Evolutionary conservation across 2,888 invertebrate species (phyloP), one percentile per base, ranked within the genome.

Genomic region (Perithous albicinctus): DNA sequence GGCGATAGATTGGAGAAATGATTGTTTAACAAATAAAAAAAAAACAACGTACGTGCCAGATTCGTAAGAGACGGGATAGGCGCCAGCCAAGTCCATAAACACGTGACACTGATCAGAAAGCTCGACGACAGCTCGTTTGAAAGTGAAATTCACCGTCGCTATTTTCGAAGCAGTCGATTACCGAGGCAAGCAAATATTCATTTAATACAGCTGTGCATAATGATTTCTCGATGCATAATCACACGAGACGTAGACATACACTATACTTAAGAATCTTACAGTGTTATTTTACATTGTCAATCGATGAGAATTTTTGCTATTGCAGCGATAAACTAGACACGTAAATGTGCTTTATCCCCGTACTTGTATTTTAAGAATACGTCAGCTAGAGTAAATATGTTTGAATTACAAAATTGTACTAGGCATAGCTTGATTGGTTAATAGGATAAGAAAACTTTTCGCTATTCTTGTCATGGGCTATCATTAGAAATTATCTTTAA

Each of bases 121-220:
- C n/a, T n/a, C 59, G 48, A 20, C 48, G 32, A 32, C 41, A 12
- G 41, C 51, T 76, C 66, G 66, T 72, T 80, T 67, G 26, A 67
- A 51, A 72, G 41, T 51, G 8, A 72, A 72, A 72, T 76, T 72
- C 61, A 72, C 41, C 41, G 72, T 38, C 29, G 1, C 54, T 56
- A 29, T 29, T 56, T 56, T 56, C 12, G 26, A 4, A 26, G 20
- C 23, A 23, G 8, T 35, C 29, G 20, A 70, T 54, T 41, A 41
- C 32, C 18, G 15, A 51, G 38, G 4, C 6, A 69, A 32, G 51
- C 38, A 54, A 56, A n/a, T n/a, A 56, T 26, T 29, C 15, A 23
- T 54, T 29, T 56, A 18, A 54, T 5, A 15, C 5, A 29, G n/a
- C 15, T 29, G 29, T 7, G 54, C 12, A 56, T 26, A 29, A 56